phyloP scores from a whole-genome alignment of 53 echinoderm and acorn worm species.

The Echinarachnius parma region DNA sequence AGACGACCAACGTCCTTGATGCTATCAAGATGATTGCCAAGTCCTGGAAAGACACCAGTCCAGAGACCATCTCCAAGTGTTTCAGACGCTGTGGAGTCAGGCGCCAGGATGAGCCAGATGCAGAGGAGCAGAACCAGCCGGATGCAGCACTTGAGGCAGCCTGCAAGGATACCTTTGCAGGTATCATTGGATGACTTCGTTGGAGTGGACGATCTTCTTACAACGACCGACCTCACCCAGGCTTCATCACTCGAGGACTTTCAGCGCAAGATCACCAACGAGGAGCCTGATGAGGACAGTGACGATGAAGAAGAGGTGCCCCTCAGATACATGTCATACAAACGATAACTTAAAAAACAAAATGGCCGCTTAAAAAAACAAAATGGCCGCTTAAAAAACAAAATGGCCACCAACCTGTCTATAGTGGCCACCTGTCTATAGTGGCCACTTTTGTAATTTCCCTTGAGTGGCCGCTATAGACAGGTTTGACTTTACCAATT shows the following conservation, averaged over 20 bases:
- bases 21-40: conserved; percentile 30
- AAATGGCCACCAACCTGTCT: too few relatives aligned
- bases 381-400: too few relatives aligned
- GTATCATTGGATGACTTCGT: conserved; percentile 11
- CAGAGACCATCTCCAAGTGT: conserved; percentile 40
- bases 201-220: neutral
- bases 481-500: too few relatives aligned
- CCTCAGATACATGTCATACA: too few relatives aligned
- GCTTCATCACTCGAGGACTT: neutral
- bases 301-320: neutral
- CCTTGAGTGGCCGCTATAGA: too few relatives aligned
- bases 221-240: neutral
- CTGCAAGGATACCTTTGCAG: conserved; percentile 4
- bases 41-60: conserved; percentile 37
- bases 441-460: too few relatives aligned
- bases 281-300: too few relatives aligned
- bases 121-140: neutral
- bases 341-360: too few relatives aligned
- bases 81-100: conserved; percentile 27
- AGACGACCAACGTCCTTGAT: conserved; percentile 30
- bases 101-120: neutral
- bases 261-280: neutral
- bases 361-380: too few relatives aligned
- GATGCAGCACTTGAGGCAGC: neutral
- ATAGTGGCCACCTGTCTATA: too few relatives aligned